Evolutionary conservation across 2,888 invertebrate species (phyloP).

Genomic region (Morpho helenor): DNA sequence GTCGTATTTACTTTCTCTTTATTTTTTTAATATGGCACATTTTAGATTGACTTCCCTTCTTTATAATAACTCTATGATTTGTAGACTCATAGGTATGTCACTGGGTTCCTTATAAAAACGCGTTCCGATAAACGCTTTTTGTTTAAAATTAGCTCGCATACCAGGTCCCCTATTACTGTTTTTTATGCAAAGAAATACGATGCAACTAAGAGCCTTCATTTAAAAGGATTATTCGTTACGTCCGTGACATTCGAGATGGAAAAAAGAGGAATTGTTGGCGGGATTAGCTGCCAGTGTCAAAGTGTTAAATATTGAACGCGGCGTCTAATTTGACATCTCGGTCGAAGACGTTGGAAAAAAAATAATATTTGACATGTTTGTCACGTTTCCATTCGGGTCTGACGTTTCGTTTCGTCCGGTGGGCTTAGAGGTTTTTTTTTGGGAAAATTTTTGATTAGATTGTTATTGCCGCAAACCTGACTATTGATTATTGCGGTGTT

Average conservation of each 20-base stretch:
- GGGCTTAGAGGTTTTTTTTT: slow-evolving; percentile 59
- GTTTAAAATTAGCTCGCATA: slow-evolving; percentile 27
- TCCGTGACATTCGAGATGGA: slow-evolving; percentile 67
- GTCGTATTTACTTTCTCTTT: too few relatives aligned
- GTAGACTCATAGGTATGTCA: too few relatives aligned
- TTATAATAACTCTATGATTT: too few relatives aligned
- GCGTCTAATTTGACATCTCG: slow-evolving; percentile 74
- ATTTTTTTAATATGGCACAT: too few relatives aligned
- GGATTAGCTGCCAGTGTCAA: slow-evolving; percentile 78
- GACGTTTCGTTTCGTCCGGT: slow-evolving; percentile 64
- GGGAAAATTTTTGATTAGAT: slow-evolving; percentile 32
- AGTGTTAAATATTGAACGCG: slow-evolving; percentile 78
- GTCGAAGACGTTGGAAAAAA: slow-evolving; percentile 38
- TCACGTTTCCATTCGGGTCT: slow-evolving; percentile 68
- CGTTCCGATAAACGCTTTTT: slow-evolving; percentile 3
- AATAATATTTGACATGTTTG: slow-evolving; percentile 62
- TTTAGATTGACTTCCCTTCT: too few relatives aligned
- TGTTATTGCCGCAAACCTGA: slow-evolving; percentile 3
- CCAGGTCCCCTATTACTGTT: slow-evolving; percentile 53
- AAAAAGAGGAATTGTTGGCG: slow-evolving; percentile 57
- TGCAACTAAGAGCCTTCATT: slow-evolving; percentile 52
- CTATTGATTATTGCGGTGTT: too few relatives aligned
- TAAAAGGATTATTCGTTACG: slow-evolving; percentile 72
- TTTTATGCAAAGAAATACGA: slow-evolving; percentile 63
- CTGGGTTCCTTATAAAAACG: not conserved